Conservation (phyloP, 2,113 vertebrate species). For the Platysternon megacephalum region DNA sequence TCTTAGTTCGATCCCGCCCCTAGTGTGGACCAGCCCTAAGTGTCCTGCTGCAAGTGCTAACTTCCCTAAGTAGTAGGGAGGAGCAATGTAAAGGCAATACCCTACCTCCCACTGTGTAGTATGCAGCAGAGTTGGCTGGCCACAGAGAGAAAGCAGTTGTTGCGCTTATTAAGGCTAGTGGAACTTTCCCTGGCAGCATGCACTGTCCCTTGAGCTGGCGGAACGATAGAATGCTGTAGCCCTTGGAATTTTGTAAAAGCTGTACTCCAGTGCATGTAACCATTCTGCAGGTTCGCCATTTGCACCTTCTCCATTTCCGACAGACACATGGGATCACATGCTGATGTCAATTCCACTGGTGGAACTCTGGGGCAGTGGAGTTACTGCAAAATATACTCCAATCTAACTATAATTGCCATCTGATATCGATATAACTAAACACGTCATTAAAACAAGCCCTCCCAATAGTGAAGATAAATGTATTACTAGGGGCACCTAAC, state of each 20-base stretch:
- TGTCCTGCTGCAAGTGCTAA: not conserved
- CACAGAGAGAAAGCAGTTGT: not conserved
- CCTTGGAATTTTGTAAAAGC: not conserved
- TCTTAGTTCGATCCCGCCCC: too few species aligned
- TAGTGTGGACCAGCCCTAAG: too few species aligned
- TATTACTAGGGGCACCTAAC: not conserved
- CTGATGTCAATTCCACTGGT: not conserved
- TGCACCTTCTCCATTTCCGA: accelerated
- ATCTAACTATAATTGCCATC: not conserved
- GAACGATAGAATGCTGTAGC: not conserved
- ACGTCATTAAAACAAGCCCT: not conserved
- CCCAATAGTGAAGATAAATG: not conserved
- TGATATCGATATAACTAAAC: not conserved
- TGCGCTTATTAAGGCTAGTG: not conserved
- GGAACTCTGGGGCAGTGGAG: not conserved
- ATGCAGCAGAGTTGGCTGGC: not conserved
- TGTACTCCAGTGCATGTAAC: not conserved
- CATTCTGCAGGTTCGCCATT: too few species aligned
- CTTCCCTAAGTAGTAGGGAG: not conserved
- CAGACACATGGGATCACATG: not conserved
- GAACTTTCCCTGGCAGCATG: not conserved
- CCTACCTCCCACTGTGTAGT: not conserved
- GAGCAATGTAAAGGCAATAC: too few species aligned
- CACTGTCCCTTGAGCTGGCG: not conserved
- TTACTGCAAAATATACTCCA: not conserved